A percentile compares a stretch with the other conserved stretches of the same genome.
Evolutionary conservation across 2,113 vertebrate species (phyloP).

Genomic region (Callorhinus ursinus): DNA sequence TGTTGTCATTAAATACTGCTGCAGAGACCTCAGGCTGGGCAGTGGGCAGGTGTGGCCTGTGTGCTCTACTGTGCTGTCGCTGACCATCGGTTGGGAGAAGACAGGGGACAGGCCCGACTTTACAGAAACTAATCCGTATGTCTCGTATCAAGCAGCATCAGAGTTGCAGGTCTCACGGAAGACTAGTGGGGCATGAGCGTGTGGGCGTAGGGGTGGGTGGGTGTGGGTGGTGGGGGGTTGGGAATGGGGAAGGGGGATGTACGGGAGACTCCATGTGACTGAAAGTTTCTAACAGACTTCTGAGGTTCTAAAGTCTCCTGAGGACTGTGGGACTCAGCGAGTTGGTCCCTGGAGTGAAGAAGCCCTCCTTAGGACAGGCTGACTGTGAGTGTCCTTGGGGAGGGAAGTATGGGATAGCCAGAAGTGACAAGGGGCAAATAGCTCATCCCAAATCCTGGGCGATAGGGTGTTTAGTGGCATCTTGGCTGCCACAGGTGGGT

Average conservation of each 20-base stretch:
- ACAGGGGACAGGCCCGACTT: background rate
- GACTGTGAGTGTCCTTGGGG: background rate
- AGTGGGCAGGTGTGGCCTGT: rapidly evolving
- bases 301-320: background rate
- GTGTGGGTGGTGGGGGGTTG: background rate
- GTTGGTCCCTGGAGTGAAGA: background rate
- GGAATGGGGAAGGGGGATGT: background rate
- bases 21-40: background rate
- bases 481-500: background rate
- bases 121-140: background rate
- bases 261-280: background rate
- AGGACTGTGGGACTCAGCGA: background rate
- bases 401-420: background rate
- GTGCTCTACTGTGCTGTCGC: background rate
- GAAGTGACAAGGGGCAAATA: background rate
- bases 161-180: background rate
- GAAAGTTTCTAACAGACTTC: background rate
- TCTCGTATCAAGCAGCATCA: background rate
- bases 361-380: background rate
- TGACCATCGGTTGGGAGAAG: background rate
- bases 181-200: background rate
- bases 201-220: background rate
- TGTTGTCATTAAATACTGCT: background rate
- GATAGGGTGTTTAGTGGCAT: background rate
- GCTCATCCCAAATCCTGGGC: background rate